Conservation (phyloP, 2,888 invertebrate genomes). For the Miltochrista miniata region DNA sequence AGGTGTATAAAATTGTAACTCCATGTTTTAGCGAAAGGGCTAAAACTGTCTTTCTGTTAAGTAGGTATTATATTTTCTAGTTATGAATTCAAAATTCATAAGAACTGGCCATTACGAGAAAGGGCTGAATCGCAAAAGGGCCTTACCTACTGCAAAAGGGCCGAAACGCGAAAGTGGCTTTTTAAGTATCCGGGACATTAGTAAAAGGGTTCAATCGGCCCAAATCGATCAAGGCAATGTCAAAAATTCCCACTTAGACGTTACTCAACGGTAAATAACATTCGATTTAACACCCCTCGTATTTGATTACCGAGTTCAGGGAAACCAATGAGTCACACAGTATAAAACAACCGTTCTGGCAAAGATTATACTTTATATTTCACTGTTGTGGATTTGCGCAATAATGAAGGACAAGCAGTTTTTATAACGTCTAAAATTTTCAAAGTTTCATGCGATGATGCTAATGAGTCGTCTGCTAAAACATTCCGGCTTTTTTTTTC, state of each 20-base stretch:
- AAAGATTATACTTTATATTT: slow-evolving; percentile 6
- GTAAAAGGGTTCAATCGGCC: no score
- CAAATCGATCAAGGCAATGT: no score
- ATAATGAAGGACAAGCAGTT: slow-evolving; percentile 15
- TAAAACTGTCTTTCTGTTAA: no score
- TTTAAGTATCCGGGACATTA: no score
- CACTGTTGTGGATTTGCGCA: slow-evolving; percentile 20
- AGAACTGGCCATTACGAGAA: no score
- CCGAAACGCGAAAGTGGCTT: no score
- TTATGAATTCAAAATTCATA: no score
- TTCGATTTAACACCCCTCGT: slow-evolving; percentile 14
- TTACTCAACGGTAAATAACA: slow-evolving; percentile 16
- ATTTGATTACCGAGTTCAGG: slow-evolving; percentile 20
- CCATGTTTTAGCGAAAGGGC: no score
- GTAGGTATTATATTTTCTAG: no score
- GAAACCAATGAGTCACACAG: slow-evolving; percentile 23
- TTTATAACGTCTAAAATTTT: slow-evolving; percentile 16
- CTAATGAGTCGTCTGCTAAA: slow-evolving; percentile 31
- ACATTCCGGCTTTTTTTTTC: slow-evolving; percentile 25
- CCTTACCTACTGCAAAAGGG: no score
- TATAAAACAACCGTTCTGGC: slow-evolving; percentile 23
- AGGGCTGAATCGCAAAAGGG: no score
- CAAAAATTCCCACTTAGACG: slow-evolving; percentile 11
- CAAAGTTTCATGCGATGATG: slow-evolving; percentile 28
- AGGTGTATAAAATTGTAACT: no score